Conservation (phyloP, 2,888 invertebrate genomes). For the Polia nebulosa region DNA sequence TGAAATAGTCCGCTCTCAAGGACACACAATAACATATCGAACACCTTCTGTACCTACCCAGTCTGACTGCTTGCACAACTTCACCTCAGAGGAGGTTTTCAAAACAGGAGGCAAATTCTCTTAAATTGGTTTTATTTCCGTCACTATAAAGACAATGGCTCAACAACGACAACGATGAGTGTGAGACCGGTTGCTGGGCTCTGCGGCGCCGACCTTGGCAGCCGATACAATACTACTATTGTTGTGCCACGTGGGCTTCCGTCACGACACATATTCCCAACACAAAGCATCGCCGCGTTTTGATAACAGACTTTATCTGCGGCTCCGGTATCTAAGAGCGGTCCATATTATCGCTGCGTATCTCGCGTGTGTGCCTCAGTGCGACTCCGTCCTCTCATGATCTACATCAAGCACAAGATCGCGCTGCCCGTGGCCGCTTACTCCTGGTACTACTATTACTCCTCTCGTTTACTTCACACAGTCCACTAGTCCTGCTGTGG, state of each 20-base stretch:
- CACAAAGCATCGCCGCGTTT: slow-evolving; percentile 15
- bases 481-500: too few relatives aligned
- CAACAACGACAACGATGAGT: background rate
- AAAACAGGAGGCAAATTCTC: background rate
- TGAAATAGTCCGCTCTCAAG: background rate
- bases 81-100: too few relatives aligned
- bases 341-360: slow-evolving; percentile 31
- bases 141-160: background rate
- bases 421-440: slow-evolving; percentile 76
- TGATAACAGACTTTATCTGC: slow-evolving; percentile 51
- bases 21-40: background rate
- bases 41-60: too few relatives aligned
- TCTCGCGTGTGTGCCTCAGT: slow-evolving; percentile 38
- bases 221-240: background rate
- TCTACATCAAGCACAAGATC: slow-evolving; percentile 73
- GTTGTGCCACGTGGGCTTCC: slow-evolving; percentile 16
- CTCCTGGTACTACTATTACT: slow-evolving; percentile 69
- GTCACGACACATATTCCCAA: slow-evolving; percentile 20
- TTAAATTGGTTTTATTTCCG: background rate
- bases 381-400: slow-evolving; percentile 56
- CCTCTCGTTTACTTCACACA: background rate
- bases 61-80: too few relatives aligned
- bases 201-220: background rate
- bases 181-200: background rate
- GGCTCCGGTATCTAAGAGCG: slow-evolving; percentile 39